A percentile compares a stretch with the other conserved stretches of the same genome.
phyloP scores from a whole-genome alignment of 2,797 vertebrate genomes.

The Falco columbarius region DNA sequence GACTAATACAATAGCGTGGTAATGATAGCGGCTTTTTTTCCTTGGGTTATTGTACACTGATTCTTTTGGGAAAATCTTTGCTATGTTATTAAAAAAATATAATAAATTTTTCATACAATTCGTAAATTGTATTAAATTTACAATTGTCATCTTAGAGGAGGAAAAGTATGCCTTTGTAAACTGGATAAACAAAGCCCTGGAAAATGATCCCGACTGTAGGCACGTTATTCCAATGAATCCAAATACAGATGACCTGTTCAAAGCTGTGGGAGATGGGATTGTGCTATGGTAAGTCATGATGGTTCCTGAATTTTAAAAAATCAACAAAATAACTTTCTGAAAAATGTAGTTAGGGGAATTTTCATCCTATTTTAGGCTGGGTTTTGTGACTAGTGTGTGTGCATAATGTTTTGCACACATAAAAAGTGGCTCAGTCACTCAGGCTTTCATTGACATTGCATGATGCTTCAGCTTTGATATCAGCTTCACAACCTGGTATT shows the following conservation, averaged over 20 bases:
- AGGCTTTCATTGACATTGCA: background rate
- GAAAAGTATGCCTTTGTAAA: conserved; percentile 96
- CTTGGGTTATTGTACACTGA: background rate
- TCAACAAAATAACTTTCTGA: background rate
- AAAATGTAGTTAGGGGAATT: background rate
- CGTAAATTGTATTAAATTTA: conserved; percentile 18
- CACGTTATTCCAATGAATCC: conserved; percentile 95
- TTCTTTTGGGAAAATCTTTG: background rate
- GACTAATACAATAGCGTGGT: background rate
- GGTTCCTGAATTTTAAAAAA: background rate
- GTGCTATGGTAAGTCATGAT: conserved; percentile 89
- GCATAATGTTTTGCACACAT: rapidly evolving
- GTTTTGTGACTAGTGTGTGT: background rate
- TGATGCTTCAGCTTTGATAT: background rate
- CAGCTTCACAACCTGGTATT: background rate
- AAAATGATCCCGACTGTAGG: conserved; percentile 90
- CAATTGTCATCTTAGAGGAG: conserved; percentile 85
- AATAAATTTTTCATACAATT: too few relatives aligned
- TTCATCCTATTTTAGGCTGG: background rate
- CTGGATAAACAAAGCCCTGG: conserved; percentile 97
- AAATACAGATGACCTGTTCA: conserved; percentile 90
- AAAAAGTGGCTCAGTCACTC: background rate
- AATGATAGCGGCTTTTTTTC: background rate
- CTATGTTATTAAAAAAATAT: too few relatives aligned
- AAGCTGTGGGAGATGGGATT: conserved; percentile 90